A percentile compares a stretch with the other conserved stretches of the same genome.
These are phyloP conservation scores for Hydraecia micacea DNA, from an alignment of 2,888 invertebrate species.

Conservation along the genomic window DNA sequence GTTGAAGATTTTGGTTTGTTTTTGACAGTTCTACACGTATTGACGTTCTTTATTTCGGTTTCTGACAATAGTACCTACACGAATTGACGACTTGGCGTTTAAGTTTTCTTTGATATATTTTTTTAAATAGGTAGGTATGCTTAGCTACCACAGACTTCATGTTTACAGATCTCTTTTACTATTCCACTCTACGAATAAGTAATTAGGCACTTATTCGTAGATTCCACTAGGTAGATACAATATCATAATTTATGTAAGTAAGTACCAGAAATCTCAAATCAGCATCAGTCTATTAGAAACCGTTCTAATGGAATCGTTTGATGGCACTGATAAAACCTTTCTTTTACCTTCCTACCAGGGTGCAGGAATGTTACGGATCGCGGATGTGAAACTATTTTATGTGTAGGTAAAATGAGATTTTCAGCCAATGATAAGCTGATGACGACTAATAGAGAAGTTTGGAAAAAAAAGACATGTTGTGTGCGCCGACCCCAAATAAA, in stretches of 20 bases:
- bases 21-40: not conserved
- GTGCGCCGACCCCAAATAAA: too few relatives aligned
- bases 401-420: too few relatives aligned
- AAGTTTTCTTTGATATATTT: not conserved
- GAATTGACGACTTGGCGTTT: not conserved
- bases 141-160: not conserved
- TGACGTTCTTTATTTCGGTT: not conserved
- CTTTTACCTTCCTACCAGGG: not conserved
- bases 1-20: conserved; percentile 1
- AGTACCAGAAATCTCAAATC: too few relatives aligned
- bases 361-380: too few relatives aligned
- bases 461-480: too few relatives aligned
- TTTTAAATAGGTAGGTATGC: not conserved
- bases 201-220: too few relatives aligned
- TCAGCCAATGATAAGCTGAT: too few relatives aligned
- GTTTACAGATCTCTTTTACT: not conserved
- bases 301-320: not conserved
- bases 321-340: not conserved
- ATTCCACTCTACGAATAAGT: not conserved
- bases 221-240: too few relatives aligned
- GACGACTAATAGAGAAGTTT: too few relatives aligned
- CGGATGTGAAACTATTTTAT: too few relatives aligned
- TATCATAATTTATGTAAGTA: too few relatives aligned
- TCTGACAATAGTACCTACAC: not conserved
- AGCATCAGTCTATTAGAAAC: too few relatives aligned